A percentile compares a stretch with the other conserved stretches of the same genome.
Conservation (phyloP, 2,113 vertebrate genomes). For the Gambusia holbrooki region DNA sequence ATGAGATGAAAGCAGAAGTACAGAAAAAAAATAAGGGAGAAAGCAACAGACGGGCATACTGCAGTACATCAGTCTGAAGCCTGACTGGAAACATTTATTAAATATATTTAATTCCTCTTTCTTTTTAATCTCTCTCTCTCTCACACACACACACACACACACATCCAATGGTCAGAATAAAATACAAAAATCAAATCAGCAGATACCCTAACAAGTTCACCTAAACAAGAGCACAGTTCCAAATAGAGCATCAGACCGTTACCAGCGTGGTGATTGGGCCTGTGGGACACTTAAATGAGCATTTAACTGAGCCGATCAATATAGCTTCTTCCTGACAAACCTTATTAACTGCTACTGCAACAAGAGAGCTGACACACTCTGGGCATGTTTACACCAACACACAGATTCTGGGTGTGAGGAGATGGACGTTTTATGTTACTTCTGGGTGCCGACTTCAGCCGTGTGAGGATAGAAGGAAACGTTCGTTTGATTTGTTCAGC, state of each 20-base stretch:
- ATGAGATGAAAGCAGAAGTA: no score
- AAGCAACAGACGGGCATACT: no score
- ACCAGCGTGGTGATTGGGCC: constrained; percentile 54
- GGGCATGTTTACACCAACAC: neutral
- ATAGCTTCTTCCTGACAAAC: constrained; percentile 57
- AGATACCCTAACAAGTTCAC: neutral
- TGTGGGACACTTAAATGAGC: constrained; percentile 65
- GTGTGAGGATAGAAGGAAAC: no score
- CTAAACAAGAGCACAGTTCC: neutral
- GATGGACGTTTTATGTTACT: neutral
- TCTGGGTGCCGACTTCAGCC: neutral
- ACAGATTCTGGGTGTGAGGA: neutral
- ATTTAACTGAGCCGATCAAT: constrained; percentile 69
- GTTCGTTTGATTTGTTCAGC: no score
- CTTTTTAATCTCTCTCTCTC: no score
- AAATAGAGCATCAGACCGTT: constrained; percentile 52
- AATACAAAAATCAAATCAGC: neutral
- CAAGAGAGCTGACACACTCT: constrained; percentile 30
- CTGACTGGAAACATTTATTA: no score
- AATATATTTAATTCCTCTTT: no score
- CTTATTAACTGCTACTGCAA: constrained; percentile 65
- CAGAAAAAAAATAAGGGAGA: no score
- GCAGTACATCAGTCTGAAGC: no score
- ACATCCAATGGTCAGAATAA: no score
- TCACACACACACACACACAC: no score